Percentiles rank a stretch among this genome's conserved stretches.
Conservation (phyloP, 2,888 invertebrate genomes). For the Eristalis arbustorum region DNA sequence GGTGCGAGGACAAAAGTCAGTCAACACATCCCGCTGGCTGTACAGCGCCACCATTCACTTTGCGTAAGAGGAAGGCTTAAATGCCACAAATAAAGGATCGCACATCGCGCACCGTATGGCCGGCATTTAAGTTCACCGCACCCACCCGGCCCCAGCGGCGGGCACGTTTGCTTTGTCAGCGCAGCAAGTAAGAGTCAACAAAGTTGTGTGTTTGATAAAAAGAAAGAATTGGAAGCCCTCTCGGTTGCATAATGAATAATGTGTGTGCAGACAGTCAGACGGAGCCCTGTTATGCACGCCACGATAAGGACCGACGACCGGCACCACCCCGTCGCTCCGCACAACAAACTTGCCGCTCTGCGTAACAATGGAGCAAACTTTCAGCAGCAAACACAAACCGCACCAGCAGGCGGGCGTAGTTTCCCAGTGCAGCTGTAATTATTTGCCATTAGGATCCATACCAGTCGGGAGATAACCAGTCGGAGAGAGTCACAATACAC, state of each 20-base stretch:
- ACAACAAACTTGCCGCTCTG: neutral
- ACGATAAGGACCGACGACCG: slow-evolving; percentile 22
- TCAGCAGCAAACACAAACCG: neutral
- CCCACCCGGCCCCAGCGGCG: too few species aligned
- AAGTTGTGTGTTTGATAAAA: neutral
- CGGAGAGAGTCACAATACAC: slow-evolving; percentile 34
- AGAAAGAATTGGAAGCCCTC: neutral
- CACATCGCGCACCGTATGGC: neutral
- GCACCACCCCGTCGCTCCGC: neutral
- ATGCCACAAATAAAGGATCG: slow-evolving; percentile 53
- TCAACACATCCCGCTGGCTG: too few species aligned
- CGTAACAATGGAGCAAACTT: neutral
- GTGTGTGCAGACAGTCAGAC: slow-evolving; percentile 37
- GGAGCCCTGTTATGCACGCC: slow-evolving; percentile 41
- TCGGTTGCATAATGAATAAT: slow-evolving; percentile 59
- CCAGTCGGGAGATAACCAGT: slow-evolving; percentile 38
- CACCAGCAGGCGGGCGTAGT: too few species aligned
- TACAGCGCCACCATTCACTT: slow-evolving; percentile 28
- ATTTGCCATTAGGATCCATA: neutral
- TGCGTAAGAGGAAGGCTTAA: slow-evolving; percentile 42
- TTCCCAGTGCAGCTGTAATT: neutral
- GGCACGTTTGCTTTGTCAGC: neutral
- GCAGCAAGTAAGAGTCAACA: neutral
- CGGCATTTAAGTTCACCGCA: slow-evolving; percentile 1
- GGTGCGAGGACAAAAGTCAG: neutral